phyloP scores from a whole-genome alignment of 2,113 vertebrate genomes.

The Ophiodon elongatus region DNA sequence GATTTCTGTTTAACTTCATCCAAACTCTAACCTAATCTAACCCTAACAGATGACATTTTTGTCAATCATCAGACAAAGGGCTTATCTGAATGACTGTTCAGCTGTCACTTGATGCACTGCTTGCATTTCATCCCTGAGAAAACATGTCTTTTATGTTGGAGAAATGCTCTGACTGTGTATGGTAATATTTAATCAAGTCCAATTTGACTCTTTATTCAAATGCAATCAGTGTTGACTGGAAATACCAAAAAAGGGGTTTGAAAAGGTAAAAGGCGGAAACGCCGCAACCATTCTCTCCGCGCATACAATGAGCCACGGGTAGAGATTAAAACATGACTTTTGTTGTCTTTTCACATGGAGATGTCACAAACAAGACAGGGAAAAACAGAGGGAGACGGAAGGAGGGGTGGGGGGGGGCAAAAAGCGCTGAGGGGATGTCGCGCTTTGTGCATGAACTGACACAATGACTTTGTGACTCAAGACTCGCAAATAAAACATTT shows the following conservation, averaged over 20 bases:
- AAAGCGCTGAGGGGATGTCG: constrained; percentile 78
- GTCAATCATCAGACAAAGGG: constrained; percentile 81
- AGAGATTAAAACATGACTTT: constrained; percentile 87
- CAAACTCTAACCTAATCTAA: constrained; percentile 71
- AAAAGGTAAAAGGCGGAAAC: constrained; percentile 79
- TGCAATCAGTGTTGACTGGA: constrained; percentile 82
- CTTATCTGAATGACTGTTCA: constrained; percentile 68
- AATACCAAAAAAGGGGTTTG: constrained; percentile 77
- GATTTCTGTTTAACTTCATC: constrained; percentile 52
- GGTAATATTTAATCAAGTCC: constrained; percentile 84
- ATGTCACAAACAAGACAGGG: constrained; percentile 87
- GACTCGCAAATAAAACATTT: constrained; percentile 83
- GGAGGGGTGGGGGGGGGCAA: constrained; percentile 32
- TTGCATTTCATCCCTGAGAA: constrained; percentile 79
- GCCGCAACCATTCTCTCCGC: constrained; percentile 67
- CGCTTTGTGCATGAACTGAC: constrained; percentile 84
- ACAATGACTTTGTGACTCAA: constrained; percentile 88
- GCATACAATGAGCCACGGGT: constrained; percentile 83
- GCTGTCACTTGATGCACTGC: constrained; percentile 83
- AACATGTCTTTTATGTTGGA: constrained; percentile 80
- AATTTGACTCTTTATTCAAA: constrained; percentile 83
- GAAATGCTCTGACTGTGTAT: constrained; percentile 77
- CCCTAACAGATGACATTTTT: constrained; percentile 75
- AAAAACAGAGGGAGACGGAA: constrained; percentile 67
- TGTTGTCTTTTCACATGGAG: constrained; percentile 86